Base-by-base conservation (phyloP, 2,888 invertebrate genomes). In the Lasioglossum morio region DNA sequence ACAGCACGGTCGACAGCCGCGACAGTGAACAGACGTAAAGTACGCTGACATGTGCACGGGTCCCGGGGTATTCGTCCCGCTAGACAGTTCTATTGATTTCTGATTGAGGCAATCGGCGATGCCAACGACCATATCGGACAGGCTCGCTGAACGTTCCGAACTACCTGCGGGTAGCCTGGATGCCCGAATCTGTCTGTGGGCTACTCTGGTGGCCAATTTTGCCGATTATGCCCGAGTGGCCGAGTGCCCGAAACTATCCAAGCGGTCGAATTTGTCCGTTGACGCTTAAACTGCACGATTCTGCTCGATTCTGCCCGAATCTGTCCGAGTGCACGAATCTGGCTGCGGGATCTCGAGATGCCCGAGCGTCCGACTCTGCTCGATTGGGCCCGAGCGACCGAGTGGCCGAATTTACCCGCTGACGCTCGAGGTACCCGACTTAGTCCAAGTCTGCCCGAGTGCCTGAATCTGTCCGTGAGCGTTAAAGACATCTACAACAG, bases 11-110 rank as follows among this genome's bases (percentile, higher is more conserved):
- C 37, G 69, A 40, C 77, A 77, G 53, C 27, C 77, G 63, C 46
- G 46, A 79, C 27, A 57, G 23, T 74, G 53, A 60, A 46, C 72
- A 27, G 53, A 40, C 63, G 72, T 16, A 57, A 69, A 69, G 37
- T 77, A 60, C 84, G 75, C 66, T 75, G 79, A 86, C 84, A 78
- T 53, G 81, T 16, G n/a, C 60, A 75, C 53, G 27, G 73, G 46
- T 46, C 72, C 14, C 70, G 46, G 84, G 57, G 81, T 77, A 81
- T 82, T 43, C 70, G 74, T 70, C 72, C 46, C 37, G 69, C 72
- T 87, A 81, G 87, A 87, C 86, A 69, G 74, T 63, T 27, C 81
- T 87, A 87, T 87, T 81, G 87, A 87, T 87, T 87, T 87, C 86
- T 87, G 84, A 86, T 87, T 81, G 87, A 81, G 74, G 87, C 84